Base-by-base conservation (phyloP, 2,888 invertebrate genomes). In the Periphyllus acericola region DNA sequence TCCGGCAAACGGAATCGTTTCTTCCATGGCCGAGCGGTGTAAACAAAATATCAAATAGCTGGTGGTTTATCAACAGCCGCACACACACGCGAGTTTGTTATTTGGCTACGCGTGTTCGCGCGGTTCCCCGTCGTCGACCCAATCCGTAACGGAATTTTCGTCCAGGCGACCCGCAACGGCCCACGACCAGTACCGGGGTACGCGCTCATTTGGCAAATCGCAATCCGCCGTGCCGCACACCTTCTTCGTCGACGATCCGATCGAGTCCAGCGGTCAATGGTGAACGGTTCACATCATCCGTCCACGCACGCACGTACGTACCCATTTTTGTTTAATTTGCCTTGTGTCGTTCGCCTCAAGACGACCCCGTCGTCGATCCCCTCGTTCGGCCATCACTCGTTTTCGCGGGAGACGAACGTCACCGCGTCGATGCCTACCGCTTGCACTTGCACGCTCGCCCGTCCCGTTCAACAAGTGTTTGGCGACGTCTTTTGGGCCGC, bases 111-210 rank as follows among this genome's bases (percentile, higher is more conserved):
- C 72, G 9, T 60, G 55, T 76, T 86, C 80, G 80, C 86, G 86
- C 86, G 86, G 86, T 80, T 74, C 36, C 60, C 4, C 29, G 25
- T 55, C 3, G 11, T 52, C 78, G 55, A 29, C 40, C n/a, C n/a
- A n/a, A n/a, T n/a, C 60, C 29, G 52, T 86, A 86, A 86, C 86
- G 86, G 86, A 86, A 86, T 86, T 86, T 55, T 80, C 34, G 52
- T 9, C 14, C 25, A 2, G 1, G 3, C 72, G 19, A 34, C 34
- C 17, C 68, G n/a, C 68, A 60, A 6, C 25, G 60, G 60, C 60
- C 60, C 9, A 17, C 60, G 25, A 8, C 60, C 9, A 60, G 25
- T 46, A 46, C 46, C 46, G 5, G 46, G 21, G 19, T 19, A 6
- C 60, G 46, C 46, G 46, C 46, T 14, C 46, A 46, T 46, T 14